Base-by-base conservation (phyloP, 1,140 invertebrate species). In the Holotrichia oblita region DNA sequence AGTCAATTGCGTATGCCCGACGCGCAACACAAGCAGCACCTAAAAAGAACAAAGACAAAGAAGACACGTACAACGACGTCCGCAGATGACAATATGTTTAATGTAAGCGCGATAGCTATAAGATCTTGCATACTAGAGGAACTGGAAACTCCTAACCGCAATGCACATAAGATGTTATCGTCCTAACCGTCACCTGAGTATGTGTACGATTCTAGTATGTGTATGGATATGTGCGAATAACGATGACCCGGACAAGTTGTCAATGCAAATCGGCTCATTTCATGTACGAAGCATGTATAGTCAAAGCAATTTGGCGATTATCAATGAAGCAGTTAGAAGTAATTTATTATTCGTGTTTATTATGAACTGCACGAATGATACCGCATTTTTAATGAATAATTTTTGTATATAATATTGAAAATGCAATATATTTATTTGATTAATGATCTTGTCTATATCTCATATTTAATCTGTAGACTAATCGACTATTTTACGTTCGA, bases 141-240 rank as follows among this genome's bases (percentile, higher is more conserved):
- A 74, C 73, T 74, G 73, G 73, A 74, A 74, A 74, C 73, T 20
- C 73, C 73, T 27, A 42, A 74, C 73, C 73, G 73, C 73, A 74
- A 17, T 74, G 40, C 73, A 74, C 34, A 41, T 74, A 74, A 74
- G 73, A 74, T 74, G 73, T 74, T 74, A 74, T 74, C 73, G 41
- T 69, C 22, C 27, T 74, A 12, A 14, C 34, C 24, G 73, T 74
- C 73, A 74, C 73, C 73, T 74, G 73, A n/a, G 61, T 55, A 14
- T 44, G 42, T 14, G 14, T 44, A 55, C 48, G 48, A n/a, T n/a
- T 12, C 48, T 55, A 0, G 48, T 55, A 17, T 55, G 48, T 17
- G 48, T 55, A 55, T 17, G 48, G 48, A 55, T 17, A 6, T 69
- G 20, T 34, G 27, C 27, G 27, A 34, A 34, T 20, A 69, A 20